Percentiles rank a stretch among this genome's conserved stretches.
Conservation (phyloP, 2,888 invertebrate genomes). For the Tridacna gigas region DNA sequence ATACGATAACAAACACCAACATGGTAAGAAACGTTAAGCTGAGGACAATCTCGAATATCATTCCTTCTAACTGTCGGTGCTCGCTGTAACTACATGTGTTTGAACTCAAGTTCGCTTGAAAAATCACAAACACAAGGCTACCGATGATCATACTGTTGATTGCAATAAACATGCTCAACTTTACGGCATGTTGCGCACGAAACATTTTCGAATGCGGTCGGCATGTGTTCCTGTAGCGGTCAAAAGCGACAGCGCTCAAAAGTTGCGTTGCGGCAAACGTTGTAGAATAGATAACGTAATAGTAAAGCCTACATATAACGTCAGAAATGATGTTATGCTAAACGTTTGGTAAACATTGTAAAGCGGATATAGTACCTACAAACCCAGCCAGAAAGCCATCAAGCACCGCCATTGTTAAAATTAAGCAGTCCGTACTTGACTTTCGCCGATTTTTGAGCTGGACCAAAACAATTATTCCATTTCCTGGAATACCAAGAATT, state of each 20-base stretch:
- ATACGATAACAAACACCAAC: not conserved
- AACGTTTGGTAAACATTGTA: not conserved
- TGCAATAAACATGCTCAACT: not conserved
- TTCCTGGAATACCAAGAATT: slow-evolving; percentile 4
- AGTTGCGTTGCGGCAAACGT: slow-evolving; percentile 15
- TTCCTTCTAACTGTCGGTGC: not conserved
- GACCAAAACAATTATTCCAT: slow-evolving; percentile 4
- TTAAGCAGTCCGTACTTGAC: slow-evolving; percentile 17
- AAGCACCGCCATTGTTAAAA: slow-evolving; percentile 4
- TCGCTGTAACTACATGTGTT: not conserved
- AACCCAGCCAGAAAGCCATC: slow-evolving; percentile 4
- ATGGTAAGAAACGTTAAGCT: not conserved
- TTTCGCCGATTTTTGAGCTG: slow-evolving; percentile 9
- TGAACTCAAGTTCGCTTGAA: not conserved
- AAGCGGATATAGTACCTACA: not conserved
- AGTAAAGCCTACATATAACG: not conserved
- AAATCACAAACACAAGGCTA: not conserved
- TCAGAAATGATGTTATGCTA: not conserved
- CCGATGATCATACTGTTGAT: not conserved
- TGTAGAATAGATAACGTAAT: not conserved
- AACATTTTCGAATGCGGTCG: slow-evolving; percentile 9
- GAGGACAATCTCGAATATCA: not conserved
- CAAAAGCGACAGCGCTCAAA: not conserved
- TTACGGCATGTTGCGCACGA: not conserved
- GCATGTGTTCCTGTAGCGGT: slow-evolving; percentile 9